phyloP scores from a whole-genome alignment of 1,140 invertebrate genomes.

The Cyclina sinensis region DNA sequence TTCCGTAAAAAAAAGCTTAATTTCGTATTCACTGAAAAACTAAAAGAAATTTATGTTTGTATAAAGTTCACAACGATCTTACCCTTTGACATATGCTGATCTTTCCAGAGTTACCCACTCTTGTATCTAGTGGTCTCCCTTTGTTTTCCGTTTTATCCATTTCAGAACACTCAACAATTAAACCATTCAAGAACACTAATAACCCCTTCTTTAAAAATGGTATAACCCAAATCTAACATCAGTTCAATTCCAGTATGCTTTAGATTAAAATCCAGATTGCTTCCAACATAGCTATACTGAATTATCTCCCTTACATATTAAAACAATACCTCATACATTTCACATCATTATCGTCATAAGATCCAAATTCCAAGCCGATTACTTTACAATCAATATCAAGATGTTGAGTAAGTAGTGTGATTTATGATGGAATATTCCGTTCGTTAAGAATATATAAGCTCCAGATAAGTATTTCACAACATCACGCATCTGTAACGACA shows the following conservation, averaged over 20 bases:
- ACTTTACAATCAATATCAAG: too few relatives aligned
- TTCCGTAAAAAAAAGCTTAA: too few relatives aligned
- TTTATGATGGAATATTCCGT: neutral
- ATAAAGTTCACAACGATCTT: neutral
- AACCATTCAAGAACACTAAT: neutral
- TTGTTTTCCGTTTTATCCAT: neutral
- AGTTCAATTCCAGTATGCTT: neutral
- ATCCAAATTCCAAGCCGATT: too few relatives aligned
- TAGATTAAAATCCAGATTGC: neutral
- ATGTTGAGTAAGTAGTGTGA: too few relatives aligned
- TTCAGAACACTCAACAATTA: neutral
- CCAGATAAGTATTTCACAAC: too few relatives aligned
- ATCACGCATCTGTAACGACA: neutral
- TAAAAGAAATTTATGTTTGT: neutral
- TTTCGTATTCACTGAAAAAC: too few relatives aligned
- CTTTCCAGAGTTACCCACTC: conserved; percentile 15
- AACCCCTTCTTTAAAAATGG: neutral
- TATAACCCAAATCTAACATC: neutral
- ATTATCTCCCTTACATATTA: too few relatives aligned
- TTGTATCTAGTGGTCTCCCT: neutral
- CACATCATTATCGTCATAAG: too few relatives aligned
- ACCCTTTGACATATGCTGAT: conserved; percentile 54
- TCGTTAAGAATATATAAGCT: neutral
- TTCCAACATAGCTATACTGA: too few relatives aligned
- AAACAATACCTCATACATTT: too few relatives aligned